Base-by-base conservation (phyloP, 64 coral and sea anemone genomes). In the Actinia equina region DNA sequence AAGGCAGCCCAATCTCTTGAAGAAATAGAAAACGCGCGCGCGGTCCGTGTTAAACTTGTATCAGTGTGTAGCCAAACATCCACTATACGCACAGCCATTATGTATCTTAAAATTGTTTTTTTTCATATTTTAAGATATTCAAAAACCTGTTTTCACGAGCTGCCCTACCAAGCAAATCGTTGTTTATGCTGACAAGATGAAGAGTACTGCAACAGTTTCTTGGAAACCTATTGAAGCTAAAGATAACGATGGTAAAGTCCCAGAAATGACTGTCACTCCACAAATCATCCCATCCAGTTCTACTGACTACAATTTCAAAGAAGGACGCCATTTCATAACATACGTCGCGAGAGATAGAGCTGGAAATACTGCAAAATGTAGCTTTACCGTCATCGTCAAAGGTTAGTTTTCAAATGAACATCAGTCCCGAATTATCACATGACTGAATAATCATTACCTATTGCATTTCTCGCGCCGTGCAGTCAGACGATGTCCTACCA, bases 341-440 rank as follows among this genome's bases (percentile, higher is more conserved):
- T 95, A 89, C 87, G 63, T 16, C 17, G 89, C 93, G 51, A 91
- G 58, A 59, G 93, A 95, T 43, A 20, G 4, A 1, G 58, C 93
- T 45, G 93, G 89, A 49, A 95, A 95, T 45, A 82, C 17, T 65
- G 84, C 26, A 17, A 49, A 22, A 45, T 95, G 93, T 59, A 23
- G 18, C 1, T 95, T 95, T 80, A 20, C 64, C 25, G 78, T 95
- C 15, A 91, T 4, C 18, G 86, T 95, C 22, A 82, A 86, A 85
- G 82, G 93, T 91, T 89, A 56, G 55, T 11, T 57, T 79, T 37
- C 57, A 20, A 71, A 88, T 71, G 19, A 25, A 71, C 44, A 57
- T 14, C 15, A 57, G 55, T 16, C 55, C 15, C 2, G 7, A 57
- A 57, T 12, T 8, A 57, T 57, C 19, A 71, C 37, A 26, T 41